A percentile compares a stretch with the other conserved stretches of the same genome.
Evolutionary conservation across 2,113 vertebrate species (phyloP).

Genomic region (Toxostoma redivivum): DNA sequence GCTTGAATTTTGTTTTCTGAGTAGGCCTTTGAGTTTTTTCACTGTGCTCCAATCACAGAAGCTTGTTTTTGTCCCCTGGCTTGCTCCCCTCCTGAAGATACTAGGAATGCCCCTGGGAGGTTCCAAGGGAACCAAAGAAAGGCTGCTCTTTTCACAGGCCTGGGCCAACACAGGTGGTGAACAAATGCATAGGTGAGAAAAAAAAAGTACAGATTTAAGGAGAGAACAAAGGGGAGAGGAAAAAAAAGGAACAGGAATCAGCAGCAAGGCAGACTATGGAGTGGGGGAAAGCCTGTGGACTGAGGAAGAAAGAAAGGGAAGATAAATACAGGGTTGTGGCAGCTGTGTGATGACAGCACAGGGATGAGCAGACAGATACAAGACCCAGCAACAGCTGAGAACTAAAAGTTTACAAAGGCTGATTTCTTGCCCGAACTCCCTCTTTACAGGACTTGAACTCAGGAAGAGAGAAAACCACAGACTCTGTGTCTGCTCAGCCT

Average conservation of each 20-base stretch:
- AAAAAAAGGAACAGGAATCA: neutral
- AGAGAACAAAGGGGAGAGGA: neutral
- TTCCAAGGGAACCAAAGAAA: neutral
- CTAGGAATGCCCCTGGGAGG: neutral
- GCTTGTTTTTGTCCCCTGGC: neutral
- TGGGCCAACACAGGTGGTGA: neutral
- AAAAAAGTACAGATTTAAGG: neutral
- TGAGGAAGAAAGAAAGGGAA: neutral
- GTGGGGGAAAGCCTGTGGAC: fast-evolving
- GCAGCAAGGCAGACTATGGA: neutral
- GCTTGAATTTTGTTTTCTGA: neutral
- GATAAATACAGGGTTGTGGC: neutral
- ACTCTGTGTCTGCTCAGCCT: slow-evolving; percentile 49
- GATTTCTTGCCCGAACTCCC: slow-evolving; percentile 1
- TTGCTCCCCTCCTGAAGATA: fast-evolving
- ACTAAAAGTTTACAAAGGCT: slow-evolving; percentile 30
- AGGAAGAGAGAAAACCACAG: slow-evolving; percentile 61
- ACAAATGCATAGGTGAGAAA: neutral
- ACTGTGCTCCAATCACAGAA: neutral
- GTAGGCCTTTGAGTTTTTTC: neutral
- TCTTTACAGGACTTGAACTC: slow-evolving; percentile 39
- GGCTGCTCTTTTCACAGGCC: neutral
- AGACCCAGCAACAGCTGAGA: slow-evolving; percentile 17
- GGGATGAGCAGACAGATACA: neutral
- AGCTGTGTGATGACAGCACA: neutral